Evolutionary conservation across 92 coral and sea anemone genomes (phyloP).

Genomic region (Hydrozoanthus gracilis): DNA sequence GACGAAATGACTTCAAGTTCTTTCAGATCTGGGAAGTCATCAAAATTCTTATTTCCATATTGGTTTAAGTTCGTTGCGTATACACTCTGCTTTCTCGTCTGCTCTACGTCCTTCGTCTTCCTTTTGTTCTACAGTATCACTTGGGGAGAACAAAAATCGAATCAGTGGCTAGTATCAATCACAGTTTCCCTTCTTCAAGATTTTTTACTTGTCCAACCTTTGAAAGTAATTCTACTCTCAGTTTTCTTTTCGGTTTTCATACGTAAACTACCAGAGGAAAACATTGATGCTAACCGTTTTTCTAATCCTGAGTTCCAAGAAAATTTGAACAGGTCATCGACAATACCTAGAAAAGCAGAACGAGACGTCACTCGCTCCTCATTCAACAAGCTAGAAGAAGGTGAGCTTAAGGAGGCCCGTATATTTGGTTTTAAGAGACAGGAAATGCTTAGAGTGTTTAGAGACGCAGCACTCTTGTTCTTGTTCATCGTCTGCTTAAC

Average conservation of each 20-base stretch:
- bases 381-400: constrained; percentile 23
- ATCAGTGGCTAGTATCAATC: constrained; percentile 77
- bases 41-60: constrained; percentile 52
- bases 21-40: neutral
- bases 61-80: constrained; percentile 74
- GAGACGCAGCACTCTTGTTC: constrained; percentile 51
- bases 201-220: constrained; percentile 67
- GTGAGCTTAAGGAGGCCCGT: constrained; percentile 49
- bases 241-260: constrained; percentile 50
- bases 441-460: constrained; percentile 54
- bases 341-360: neutral
- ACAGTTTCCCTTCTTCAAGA: constrained; percentile 77
- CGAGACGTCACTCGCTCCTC: too few relatives aligned
- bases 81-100: constrained; percentile 55
- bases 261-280: constrained; percentile 56
- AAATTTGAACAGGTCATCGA: neutral
- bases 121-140: constrained; percentile 80
- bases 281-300: neutral
- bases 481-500: constrained; percentile 58
- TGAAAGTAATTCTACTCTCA: constrained; percentile 61
- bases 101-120: constrained; percentile 56
- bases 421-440: constrained; percentile 55
- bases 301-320: neutral
- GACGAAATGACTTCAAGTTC: neutral
- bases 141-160: constrained; percentile 74